Conservation (phyloP, 2,888 invertebrate species). For the Rhagophthalmus giganteus region DNA sequence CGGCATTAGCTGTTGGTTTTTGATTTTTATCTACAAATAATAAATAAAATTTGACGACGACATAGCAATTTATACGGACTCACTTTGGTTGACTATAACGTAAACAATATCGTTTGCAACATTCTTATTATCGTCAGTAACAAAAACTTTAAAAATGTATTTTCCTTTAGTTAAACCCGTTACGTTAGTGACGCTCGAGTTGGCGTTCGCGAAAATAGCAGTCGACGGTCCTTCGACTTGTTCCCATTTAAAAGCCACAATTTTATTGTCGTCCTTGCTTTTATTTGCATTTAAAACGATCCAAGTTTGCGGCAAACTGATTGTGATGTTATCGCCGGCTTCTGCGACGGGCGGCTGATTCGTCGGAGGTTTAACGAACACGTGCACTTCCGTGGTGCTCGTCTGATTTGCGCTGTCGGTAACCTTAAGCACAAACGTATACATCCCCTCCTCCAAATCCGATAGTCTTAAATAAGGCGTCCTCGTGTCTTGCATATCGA, state of each 20-base stretch:
- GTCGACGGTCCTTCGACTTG: conserved; percentile 72
- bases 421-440: conserved; percentile 90
- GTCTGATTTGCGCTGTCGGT: conserved; percentile 89
- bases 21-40: conserved; percentile 77
- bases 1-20: conserved; percentile 85
- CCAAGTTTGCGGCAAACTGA: conserved; percentile 84
- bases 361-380: conserved; percentile 89
- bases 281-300: conserved; percentile 76
- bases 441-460: conserved; percentile 91
- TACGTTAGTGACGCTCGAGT: conserved; percentile 67
- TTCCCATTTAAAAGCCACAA: conserved; percentile 82
- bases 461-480: conserved; percentile 85
- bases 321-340: conserved; percentile 67
- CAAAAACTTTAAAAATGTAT: conserved; percentile 80
- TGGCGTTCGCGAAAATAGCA: conserved; percentile 55
- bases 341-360: conserved; percentile 79
- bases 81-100: conserved; percentile 84
- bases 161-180: conserved; percentile 81
- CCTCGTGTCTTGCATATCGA: conserved; percentile 94
- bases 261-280: conserved; percentile 75
- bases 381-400: conserved; percentile 74
- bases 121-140: conserved; percentile 82
- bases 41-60: too few relatives aligned
- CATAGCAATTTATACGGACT: too few relatives aligned
- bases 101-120: conserved; percentile 72